A percentile compares a stretch with the other conserved stretches of the same genome.
These are phyloP conservation scores for Germaria angustata DNA, from an alignment of 2,888 invertebrate genomes.

Conservation along the genomic window DNA sequence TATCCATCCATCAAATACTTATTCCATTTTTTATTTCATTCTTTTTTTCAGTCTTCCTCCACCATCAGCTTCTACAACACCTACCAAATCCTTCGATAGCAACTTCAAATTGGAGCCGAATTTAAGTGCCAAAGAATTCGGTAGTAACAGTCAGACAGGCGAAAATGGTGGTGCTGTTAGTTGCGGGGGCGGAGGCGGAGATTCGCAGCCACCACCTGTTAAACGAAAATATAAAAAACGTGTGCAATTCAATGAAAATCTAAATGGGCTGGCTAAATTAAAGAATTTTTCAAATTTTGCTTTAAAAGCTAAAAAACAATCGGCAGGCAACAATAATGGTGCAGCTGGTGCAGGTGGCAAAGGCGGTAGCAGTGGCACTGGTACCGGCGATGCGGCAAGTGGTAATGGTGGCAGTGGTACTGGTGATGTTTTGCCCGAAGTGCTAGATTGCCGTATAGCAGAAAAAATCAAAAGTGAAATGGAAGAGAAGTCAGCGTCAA, in stretches of 20 bases:
- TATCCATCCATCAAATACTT: not conserved
- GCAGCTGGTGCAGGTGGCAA: not conserved
- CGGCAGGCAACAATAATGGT: constrained; percentile 71
- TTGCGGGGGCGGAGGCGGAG: constrained; percentile 50
- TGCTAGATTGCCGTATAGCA: constrained; percentile 79
- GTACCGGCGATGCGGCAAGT: constrained; percentile 13
- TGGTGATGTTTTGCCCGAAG: constrained; percentile 76
- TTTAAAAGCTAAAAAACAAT: constrained; percentile 76
- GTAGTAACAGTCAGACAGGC: constrained; percentile 67
- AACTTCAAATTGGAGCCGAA: constrained; percentile 79
- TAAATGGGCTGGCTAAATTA: constrained; percentile 75
- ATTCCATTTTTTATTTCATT: not conserved
- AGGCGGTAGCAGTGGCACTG: constrained; percentile 57
- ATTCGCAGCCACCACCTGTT: constrained; percentile 69
- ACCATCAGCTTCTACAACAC: constrained; percentile 76
- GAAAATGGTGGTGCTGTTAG: constrained; percentile 69
- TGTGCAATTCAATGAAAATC: constrained; percentile 78
- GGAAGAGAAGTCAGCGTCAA: constrained; percentile 76
- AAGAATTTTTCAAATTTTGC: constrained; percentile 73
- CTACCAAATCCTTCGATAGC: constrained; percentile 78
- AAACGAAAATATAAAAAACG: constrained; percentile 78
- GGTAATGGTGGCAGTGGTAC: constrained; percentile 65
- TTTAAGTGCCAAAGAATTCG: constrained; percentile 78
- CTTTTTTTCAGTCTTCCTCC: constrained; percentile 74
- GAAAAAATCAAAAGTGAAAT: constrained; percentile 80